Conservation (phyloP, 2,113 vertebrate species). For the Paedocypris sp. region DNA sequence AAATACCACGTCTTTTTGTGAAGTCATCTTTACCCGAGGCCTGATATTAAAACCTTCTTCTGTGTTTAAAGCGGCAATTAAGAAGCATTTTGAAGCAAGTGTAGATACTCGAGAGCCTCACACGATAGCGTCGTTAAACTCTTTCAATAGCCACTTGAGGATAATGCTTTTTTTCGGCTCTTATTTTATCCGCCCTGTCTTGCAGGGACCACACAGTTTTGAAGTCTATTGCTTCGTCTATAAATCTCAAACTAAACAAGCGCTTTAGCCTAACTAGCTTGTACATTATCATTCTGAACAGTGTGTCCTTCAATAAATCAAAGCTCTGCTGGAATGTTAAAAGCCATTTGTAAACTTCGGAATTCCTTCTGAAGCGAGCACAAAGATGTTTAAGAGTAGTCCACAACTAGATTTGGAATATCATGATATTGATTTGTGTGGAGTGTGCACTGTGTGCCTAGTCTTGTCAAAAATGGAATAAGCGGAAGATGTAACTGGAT, state of each 20-base stretch:
- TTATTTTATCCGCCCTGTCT: not conserved
- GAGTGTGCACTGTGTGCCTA: no score
- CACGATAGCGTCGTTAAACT: conserved; percentile 27
- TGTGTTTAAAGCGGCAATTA: conserved; percentile 45
- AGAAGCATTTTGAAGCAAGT: conserved; percentile 42
- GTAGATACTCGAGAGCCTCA: conserved; percentile 42
- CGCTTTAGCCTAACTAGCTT: conserved; percentile 30
- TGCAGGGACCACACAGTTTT: conserved; percentile 19
- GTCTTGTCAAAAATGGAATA: no score
- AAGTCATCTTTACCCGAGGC: conserved; percentile 37
- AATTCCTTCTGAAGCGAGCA: no score
- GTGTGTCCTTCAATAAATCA: conserved; percentile 21
- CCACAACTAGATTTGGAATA: no score
- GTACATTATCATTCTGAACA: conserved; percentile 9
- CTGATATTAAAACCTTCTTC: conserved; percentile 32
- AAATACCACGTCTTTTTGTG: conserved; percentile 31
- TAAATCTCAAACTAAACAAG: conserved; percentile 11
- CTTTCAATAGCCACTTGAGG: conserved; percentile 37
- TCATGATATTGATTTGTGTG: no score
- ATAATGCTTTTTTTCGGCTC: conserved; percentile 36
- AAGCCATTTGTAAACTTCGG: no score
- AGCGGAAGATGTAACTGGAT: no score
- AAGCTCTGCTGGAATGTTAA: no score
- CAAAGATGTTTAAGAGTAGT: no score
- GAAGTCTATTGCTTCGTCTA: not conserved